A percentile compares a stretch with the other conserved stretches of the same genome.
phyloP scores from a whole-genome alignment of 2,113 vertebrate genomes.

The Syrmaticus mikado region DNA sequence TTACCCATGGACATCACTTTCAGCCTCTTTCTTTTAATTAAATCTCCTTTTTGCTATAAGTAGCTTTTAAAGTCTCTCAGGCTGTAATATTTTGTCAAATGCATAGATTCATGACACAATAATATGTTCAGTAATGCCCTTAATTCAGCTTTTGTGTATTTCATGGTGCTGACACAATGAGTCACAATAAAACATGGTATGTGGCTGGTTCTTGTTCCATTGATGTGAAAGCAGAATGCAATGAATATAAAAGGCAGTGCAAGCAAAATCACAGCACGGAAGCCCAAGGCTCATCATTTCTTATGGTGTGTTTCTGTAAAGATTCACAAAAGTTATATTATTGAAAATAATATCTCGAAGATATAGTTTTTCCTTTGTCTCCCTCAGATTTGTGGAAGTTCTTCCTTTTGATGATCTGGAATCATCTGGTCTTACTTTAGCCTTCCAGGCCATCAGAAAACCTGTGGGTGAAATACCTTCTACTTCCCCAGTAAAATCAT shows the following conservation, averaged over 20 bases:
- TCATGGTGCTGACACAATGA: slow-evolving; percentile 6
- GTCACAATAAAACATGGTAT: slow-evolving; percentile 4
- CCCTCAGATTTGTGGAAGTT: not conserved
- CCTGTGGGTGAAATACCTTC: not conserved
- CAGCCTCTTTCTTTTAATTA: slow-evolving; percentile 46
- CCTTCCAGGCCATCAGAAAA: not conserved
- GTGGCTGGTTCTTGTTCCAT: not conserved
- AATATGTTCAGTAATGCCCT: not conserved
- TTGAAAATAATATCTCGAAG: not conserved
- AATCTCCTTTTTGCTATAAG: slow-evolving; percentile 1
- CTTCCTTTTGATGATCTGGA: not conserved
- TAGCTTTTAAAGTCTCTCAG: slow-evolving; percentile 12
- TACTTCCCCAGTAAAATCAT: not conserved
- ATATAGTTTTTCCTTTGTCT: not conserved
- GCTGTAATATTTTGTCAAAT: slow-evolving; percentile 33
- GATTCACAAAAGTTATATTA: slow-evolving; percentile 5
- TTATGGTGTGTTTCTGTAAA: not conserved
- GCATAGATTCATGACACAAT: not conserved
- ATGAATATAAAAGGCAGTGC: slow-evolving; percentile 2
- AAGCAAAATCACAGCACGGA: slow-evolving; percentile 17
- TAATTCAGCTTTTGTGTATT: slow-evolving; percentile 23
- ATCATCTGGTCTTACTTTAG: not conserved
- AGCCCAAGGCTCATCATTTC: not conserved
- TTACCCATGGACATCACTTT: not conserved
- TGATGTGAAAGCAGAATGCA: not conserved